Percentiles rank a stretch among this genome's conserved stretches.
These are phyloP conservation scores for Lycodopsis pacificus DNA, from an alignment of 2,797 vertebrate genomes.

Conservation along the genomic window DNA sequence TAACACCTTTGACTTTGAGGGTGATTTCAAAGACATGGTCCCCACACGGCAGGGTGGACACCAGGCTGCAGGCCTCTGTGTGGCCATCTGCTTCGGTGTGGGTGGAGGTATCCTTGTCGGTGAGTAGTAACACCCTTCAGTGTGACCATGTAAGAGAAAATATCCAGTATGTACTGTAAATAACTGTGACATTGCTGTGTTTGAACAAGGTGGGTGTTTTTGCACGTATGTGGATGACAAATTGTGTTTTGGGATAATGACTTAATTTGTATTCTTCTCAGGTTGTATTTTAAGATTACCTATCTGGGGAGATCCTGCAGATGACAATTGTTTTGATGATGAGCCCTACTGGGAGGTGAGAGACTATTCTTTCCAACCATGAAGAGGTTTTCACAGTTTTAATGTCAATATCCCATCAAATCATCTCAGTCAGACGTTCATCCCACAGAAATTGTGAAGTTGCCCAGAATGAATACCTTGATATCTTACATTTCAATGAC, in stretches of 20 bases:
- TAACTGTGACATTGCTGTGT: neutral
- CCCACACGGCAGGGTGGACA: slow-evolving; percentile 87
- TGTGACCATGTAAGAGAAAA: neutral
- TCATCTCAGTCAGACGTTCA: neutral
- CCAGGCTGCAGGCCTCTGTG: slow-evolving; percentile 91
- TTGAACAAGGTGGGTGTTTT: neutral
- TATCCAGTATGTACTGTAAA: neutral
- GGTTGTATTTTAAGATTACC: slow-evolving; percentile 92
- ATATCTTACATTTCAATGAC: neutral
- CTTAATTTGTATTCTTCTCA: slow-evolving; percentile 59
- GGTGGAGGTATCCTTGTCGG: slow-evolving; percentile 92
- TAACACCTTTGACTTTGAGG: slow-evolving; percentile 85
- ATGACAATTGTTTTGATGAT: slow-evolving; percentile 95
- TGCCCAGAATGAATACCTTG: neutral
- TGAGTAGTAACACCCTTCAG: slow-evolving; percentile 65
- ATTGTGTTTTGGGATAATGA: slow-evolving; percentile 7
- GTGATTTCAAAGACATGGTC: slow-evolving; percentile 41
- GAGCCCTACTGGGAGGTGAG: slow-evolving; percentile 94
- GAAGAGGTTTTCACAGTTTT: neutral
- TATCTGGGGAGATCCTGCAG: slow-evolving; percentile 91
- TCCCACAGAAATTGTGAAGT: neutral
- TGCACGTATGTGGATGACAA: neutral
- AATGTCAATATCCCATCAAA: slow-evolving; percentile 14
- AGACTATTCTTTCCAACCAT: neutral
- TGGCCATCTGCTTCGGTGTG: slow-evolving; percentile 91